phyloP scores from a whole-genome alignment of 2,113 vertebrate genomes.

The Cathartes aura region DNA sequence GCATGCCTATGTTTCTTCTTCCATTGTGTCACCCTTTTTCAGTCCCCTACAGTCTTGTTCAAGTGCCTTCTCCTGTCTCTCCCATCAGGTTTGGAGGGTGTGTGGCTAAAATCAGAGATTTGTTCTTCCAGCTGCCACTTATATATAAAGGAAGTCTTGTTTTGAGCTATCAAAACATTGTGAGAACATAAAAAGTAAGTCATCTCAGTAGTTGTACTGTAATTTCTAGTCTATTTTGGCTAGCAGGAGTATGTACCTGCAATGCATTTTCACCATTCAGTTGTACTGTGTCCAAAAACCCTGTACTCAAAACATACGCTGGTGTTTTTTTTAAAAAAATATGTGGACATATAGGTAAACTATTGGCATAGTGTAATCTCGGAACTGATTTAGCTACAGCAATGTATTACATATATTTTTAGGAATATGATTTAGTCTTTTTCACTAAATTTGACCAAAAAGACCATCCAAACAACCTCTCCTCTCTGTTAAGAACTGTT shows the following conservation, averaged over 20 bases:
- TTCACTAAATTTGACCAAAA: neutral
- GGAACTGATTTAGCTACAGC: neutral
- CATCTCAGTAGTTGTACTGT: neutral
- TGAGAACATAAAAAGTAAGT: neutral
- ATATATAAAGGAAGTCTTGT: neutral
- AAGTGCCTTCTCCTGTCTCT: neutral
- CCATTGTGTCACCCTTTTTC: neutral
- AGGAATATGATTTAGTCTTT: neutral
- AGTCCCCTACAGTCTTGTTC: neutral
- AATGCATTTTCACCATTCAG: neutral
- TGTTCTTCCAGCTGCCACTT: neutral
- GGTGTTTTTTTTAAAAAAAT: neutral
- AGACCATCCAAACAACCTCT: neutral
- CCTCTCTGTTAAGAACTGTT: neutral
- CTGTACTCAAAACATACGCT: accelerated
- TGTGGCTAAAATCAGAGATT: neutral
- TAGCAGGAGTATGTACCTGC: neutral
- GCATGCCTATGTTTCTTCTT: neutral
- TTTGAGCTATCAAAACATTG: neutral
- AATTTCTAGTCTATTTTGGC: neutral
- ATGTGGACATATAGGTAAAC: neutral
- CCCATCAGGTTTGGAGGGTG: neutral
- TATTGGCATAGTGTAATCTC: neutral
- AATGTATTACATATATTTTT: neutral
- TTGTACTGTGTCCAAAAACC: accelerated